Evolutionary conservation across 2,888 invertebrate species (phyloP), one percentile per base, ranked within the genome.

Genomic region (Dexiosoma caninum): DNA sequence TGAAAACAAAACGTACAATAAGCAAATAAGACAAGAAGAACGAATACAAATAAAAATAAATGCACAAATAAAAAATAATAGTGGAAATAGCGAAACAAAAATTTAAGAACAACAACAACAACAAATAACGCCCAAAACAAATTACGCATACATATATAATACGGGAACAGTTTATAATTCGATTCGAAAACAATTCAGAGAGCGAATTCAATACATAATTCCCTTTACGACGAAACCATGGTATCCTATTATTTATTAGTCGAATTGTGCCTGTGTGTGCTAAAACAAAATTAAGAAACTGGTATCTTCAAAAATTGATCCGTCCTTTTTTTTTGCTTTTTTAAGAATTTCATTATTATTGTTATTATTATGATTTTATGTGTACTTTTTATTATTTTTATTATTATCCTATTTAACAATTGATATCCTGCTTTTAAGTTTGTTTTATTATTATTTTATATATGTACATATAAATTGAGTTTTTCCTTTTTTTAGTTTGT

Each of bases 361-460:
- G 42, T 59, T 46, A 37, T 57, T 2, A 2, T 37, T 10, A 37
- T 46, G 84, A 83, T 84, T 81, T 79, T 83, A 76, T 72, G 10
- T 66, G 85, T 85, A 72, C 62, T 62, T 37, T 23, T 46, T 19
- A 10, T 21, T 70, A 10, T 21, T 70, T 35, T 60, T 83, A 84
- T 85, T n/a, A n/a, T n/a, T n/a, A n/a, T n/a, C n/a, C n/a, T n/a
- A n/a, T n/a, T n/a, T n/a, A n/a, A n/a, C 81, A 53, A 71, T 82
- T n/a, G n/a, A n/a, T 83, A 3, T 40, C 81, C 83, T 40, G 81
- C 80, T 85, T 84, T 83, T 84, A 81, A 80, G 78, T 85, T 40
- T 83, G 74, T 75, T 83, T 74, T 86, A 44, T 21, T 62, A 79
- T 62, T 14, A 10, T 42, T 69, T 53, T 71, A 78, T 70, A 14